Evolutionary conservation across 2,888 invertebrate genomes (phyloP).

Genomic region (Oasisia sp.): DNA sequence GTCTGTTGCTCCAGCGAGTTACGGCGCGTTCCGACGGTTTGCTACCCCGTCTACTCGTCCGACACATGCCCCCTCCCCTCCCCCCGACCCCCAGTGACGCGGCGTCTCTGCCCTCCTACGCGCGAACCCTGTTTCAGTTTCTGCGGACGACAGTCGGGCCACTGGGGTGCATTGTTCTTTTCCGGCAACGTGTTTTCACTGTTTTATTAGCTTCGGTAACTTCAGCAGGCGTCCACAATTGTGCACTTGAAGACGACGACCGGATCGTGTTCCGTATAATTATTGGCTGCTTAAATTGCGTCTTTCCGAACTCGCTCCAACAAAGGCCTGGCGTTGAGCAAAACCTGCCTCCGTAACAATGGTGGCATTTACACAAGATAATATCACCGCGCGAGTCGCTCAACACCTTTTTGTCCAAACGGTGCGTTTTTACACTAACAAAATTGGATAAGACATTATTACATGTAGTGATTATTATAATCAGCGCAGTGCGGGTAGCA

Average conservation of each 20-base stretch:
- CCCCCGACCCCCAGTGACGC: not conserved
- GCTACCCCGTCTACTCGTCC: not conserved
- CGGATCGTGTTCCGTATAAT: constrained; percentile 13
- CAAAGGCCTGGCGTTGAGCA: not conserved
- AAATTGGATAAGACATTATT: constrained; percentile 9
- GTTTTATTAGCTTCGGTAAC: constrained; percentile 9
- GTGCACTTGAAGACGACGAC: not conserved
- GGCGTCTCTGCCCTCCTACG: not conserved
- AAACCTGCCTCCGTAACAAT: not conserved
- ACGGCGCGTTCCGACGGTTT: not conserved
- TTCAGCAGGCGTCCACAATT: constrained; percentile 5
- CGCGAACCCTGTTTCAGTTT: not conserved
- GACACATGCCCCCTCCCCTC: not conserved
- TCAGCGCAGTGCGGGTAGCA: not conserved
- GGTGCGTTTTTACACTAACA: constrained; percentile 13
- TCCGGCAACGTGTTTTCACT: not conserved
- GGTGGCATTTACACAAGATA: not conserved
- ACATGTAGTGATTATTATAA: constrained; percentile 17
- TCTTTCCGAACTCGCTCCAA: not conserved
- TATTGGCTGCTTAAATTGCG: constrained; percentile 17
- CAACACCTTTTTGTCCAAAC: constrained; percentile 13
- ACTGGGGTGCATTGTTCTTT: not conserved
- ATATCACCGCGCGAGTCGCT: not conserved
- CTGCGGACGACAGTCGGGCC: not conserved
- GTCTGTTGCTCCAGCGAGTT: not conserved